phyloP scores from a whole-genome alignment of 2,797 vertebrate genomes.

The Cossypha heuglini region DNA sequence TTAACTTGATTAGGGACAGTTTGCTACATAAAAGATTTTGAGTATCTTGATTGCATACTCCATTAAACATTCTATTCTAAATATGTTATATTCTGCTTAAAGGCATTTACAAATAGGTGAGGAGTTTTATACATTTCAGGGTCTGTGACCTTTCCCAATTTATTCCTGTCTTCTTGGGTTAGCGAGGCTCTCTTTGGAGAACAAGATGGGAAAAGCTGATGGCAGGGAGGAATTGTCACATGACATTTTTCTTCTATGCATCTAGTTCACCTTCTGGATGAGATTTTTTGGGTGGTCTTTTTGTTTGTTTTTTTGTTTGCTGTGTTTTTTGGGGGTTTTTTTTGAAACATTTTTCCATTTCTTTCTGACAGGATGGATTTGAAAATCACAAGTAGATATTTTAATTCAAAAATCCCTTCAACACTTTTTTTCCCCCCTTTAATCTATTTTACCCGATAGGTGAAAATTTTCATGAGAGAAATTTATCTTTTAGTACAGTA shows the following conservation, averaged over 20 bases:
- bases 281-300: fast-evolving
- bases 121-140: not conserved
- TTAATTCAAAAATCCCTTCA: not conserved
- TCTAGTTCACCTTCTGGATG: not conserved
- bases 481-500: not conserved
- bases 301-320: not conserved
- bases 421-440: not conserved
- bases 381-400: not conserved
- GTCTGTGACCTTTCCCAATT: not conserved
- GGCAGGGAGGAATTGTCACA: fast-evolving
- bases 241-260: not conserved
- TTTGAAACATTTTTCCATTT: not conserved
- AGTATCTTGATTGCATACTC: slow-evolving; percentile 3
- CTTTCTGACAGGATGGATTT: not conserved
- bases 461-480: not conserved
- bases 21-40: not conserved
- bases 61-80: not conserved
- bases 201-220: not conserved
- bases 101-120: not conserved
- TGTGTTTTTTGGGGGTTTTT: too few species aligned
- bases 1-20: slow-evolving; percentile 24
- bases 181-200: not conserved
- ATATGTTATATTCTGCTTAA: not conserved
- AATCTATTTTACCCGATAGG: not conserved
- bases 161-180: not conserved